Evolutionary conservation across 2,113 vertebrate genomes (phyloP).

Genomic region (Seriola rivoliana): DNA sequence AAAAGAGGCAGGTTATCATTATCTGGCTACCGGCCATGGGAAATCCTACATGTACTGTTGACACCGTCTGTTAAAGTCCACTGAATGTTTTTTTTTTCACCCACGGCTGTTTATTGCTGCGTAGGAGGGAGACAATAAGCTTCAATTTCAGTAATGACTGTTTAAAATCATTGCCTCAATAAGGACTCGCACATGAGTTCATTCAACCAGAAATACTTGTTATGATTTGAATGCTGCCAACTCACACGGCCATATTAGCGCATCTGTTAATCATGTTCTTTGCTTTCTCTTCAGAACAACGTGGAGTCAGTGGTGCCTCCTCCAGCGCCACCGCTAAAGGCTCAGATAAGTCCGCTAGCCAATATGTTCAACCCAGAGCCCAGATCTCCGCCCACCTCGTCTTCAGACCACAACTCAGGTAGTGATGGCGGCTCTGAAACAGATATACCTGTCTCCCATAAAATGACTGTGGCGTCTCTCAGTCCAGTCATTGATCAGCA

Average conservation of each 20-base stretch:
- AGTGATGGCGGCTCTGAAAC: conserved; percentile 20
- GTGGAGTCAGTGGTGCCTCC: conserved; percentile 83
- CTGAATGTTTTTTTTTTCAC: neutral
- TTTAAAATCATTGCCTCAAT: neutral
- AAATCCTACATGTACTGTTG: conserved; percentile 17
- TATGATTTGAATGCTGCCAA: neutral
- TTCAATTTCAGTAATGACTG: neutral
- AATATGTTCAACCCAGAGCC: conserved; percentile 92
- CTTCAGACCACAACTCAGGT: conserved; percentile 84
- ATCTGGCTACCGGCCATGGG: conserved; percentile 23
- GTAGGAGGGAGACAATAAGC: conserved; percentile 2
- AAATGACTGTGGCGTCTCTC: neutral
- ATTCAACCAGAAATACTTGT: neutral
- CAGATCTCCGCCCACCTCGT: conserved; percentile 74
- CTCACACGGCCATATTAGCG: neutral
- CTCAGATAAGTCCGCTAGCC: conserved; percentile 90
- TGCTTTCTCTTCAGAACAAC: conserved; percentile 69
- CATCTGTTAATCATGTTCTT: neutral
- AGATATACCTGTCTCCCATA: neutral
- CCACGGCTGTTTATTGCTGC: conserved; percentile 18
- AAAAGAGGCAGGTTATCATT: conserved; percentile 5
- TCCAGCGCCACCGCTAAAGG: conserved; percentile 88
- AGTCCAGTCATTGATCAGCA: neutral
- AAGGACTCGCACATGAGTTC: neutral
- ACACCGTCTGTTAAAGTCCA: conserved; percentile 30